A percentile compares a stretch with the other conserved stretches of the same genome.
These are phyloP conservation scores for Archaeoteleia sp. DNA, from an alignment of 2,888 invertebrate genomes.

Conservation along the genomic window DNA sequence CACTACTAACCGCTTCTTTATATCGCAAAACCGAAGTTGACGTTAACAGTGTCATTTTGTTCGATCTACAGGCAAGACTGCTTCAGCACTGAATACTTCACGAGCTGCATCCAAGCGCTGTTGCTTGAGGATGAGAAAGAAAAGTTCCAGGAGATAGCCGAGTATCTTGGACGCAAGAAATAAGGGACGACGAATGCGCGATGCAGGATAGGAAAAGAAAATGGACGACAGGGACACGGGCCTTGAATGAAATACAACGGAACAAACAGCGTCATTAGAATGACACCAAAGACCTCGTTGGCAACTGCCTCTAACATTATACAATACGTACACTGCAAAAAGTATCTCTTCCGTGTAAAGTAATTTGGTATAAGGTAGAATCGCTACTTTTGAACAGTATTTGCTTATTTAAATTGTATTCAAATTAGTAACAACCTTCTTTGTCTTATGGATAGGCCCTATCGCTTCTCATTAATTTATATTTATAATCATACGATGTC, in stretches of 20 bases:
- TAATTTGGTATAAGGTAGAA: neutral
- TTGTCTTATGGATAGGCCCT: no score
- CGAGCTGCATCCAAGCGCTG: constrained; percentile 87
- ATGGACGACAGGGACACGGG: constrained; percentile 13
- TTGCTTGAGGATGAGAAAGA: constrained; percentile 86
- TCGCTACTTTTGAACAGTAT: neutral
- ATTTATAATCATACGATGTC: no score
- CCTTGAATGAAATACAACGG: constrained; percentile 20
- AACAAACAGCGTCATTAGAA: constrained; percentile 22
- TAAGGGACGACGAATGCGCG: constrained; percentile 65
- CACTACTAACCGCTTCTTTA: no score
- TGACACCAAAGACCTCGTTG: constrained; percentile 14
- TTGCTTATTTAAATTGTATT: constrained; percentile 6
- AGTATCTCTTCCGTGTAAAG: neutral
- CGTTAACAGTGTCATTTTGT: constrained; percentile 7
- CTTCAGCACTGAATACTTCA: constrained; percentile 87
- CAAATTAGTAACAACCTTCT: no score
- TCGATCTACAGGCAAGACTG: constrained; percentile 81
- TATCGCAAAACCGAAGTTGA: no score
- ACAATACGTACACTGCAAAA: neutral
- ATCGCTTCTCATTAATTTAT: no score
- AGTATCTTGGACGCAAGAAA: constrained; percentile 83
- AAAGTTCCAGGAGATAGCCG: constrained; percentile 86
- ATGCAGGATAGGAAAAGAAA: constrained; percentile 35
- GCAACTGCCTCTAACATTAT: constrained; percentile 19